A percentile compares a stretch with the other conserved stretches of the same genome.
Conservation (phyloP, 2,797 vertebrate species). For the Gallinago nigripennis region DNA sequence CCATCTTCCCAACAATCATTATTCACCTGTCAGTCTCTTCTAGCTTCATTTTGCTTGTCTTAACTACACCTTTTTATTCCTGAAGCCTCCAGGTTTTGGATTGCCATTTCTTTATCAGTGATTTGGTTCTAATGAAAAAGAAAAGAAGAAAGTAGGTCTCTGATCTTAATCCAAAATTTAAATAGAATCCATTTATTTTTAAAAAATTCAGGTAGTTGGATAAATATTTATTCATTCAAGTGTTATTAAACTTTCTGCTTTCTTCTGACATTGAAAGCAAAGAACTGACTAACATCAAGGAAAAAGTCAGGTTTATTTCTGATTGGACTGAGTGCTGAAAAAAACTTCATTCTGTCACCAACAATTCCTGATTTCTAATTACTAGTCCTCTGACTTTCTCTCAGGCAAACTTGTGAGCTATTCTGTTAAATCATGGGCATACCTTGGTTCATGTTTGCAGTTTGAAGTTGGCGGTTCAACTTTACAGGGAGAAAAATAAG, state of each 20-base stretch:
- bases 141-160: neutral
- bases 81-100: neutral
- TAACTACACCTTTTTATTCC: neutral
- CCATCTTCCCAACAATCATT: neutral
- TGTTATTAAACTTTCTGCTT: neutral
- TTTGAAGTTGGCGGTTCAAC: neutral
- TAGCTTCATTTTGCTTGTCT: conserved; percentile 44
- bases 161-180: neutral
- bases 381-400: neutral
- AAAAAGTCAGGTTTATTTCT: neutral
- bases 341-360: rapidly evolving
- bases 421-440: neutral
- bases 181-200: neutral
- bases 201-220: rapidly evolving
- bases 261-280: neutral
- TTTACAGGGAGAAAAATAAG: neutral
- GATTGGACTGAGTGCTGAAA: neutral
- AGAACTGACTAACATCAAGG: neutral
- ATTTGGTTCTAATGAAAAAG: neutral
- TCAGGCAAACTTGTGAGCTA: neutral
- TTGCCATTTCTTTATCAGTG: neutral
- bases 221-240: neutral
- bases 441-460: neutral
- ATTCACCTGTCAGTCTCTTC: conserved; percentile 22
- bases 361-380: neutral